Base-by-base conservation (phyloP, 2,797 vertebrate species). In the Ceyx erithaca region DNA sequence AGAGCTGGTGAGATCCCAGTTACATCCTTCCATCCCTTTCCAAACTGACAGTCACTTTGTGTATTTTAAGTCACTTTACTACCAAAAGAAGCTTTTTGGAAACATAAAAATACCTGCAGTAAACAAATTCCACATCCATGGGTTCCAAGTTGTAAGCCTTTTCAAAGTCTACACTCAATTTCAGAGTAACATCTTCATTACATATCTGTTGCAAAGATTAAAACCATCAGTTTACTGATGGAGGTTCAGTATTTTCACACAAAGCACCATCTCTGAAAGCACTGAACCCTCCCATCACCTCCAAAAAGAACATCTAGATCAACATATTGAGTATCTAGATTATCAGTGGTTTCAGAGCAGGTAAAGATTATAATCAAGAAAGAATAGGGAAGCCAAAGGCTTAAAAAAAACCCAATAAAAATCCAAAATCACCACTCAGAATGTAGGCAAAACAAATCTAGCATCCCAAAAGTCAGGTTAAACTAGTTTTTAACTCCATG, bases 41-140 rank as follows among this genome's bases (percentile, higher is more conserved):
- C 54, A 7, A 79, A 12, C 0, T 64, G 43, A 75, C 7, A 26
- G 9, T 40, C 21, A 16, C 1, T n/a, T n/a, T n/a, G 3, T 14
- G 17, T 23, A 70, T 25, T 88, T 81, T 49, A 91, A 52, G 18
- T 63, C 26, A 28, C 21, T 86, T 55, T 40, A 85, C 20, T 46
- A 73, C 37, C 55, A 49, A 71, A 81, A 9, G 12, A 4, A 66
- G 25, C 9, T 73, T 89, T 81, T 33, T 48, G 12, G 9, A 71
- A 92, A 51, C 41, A 14, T 12, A 17, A 54, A 40, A 75, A 80
- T 91, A 99, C 99, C 99, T 98, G 97, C 98, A 99, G 35, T 97
- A 98, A 7, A 97, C 97, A 86, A 99, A 99, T 85, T 99, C 99
- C 51, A 99, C 98, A 84, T 99, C 98, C 93, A 99, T 97, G 5